Evolutionary conservation across 2,113 vertebrate species (phyloP).

Genomic region (Myiozetetes cayanensis): DNA sequence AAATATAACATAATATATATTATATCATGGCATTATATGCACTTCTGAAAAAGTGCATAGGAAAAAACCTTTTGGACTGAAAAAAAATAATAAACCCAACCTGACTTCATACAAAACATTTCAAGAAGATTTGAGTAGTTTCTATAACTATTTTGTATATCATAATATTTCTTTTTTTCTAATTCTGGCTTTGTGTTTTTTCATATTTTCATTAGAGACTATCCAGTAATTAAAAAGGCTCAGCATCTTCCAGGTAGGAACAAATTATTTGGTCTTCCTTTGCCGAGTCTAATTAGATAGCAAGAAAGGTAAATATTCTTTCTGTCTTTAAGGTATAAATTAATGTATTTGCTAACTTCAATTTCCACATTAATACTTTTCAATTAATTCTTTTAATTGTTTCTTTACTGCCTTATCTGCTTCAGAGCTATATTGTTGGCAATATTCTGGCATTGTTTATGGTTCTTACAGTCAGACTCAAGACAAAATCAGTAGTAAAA

Average conservation of each 20-base stretch:
- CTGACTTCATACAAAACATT: neutral
- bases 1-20: neutral
- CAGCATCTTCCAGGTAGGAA: neutral
- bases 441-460: neutral
- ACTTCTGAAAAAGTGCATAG: neutral
- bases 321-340: neutral
- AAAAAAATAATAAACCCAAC: rapidly evolving
- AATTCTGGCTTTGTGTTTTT: neutral
- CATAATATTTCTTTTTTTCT: neutral
- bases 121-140: neutral
- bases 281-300: neutral
- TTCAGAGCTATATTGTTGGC: neutral
- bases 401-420: neutral
- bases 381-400: neutral
- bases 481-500: neutral
- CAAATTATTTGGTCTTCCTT: neutral
- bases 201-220: neutral
- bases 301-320: neutral
- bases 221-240: neutral
- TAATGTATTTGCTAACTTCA: neutral
- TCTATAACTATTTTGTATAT: neutral
- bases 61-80: neutral
- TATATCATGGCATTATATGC: rapidly evolving
- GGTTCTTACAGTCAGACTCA: neutral
- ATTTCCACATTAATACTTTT: neutral